phyloP scores from a whole-genome alignment of 1,140 invertebrate genomes.

The Drosophila repletoides region DNA sequence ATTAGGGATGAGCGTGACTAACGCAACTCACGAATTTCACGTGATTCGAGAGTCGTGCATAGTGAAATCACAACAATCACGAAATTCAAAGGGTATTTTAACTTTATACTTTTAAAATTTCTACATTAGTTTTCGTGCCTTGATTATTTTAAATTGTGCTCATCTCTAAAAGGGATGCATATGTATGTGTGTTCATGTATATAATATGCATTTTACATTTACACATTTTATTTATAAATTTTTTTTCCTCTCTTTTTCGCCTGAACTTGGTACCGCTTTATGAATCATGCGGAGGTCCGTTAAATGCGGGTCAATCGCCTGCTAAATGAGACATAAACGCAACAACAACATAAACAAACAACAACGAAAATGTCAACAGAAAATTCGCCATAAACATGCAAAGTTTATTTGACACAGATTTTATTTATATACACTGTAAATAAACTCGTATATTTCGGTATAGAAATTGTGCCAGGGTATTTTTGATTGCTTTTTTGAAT shows the following conservation, averaged over 20 bases:
- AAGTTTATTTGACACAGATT: slow-evolving; percentile 75
- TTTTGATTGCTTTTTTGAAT: neutral
- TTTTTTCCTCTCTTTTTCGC: slow-evolving; percentile 30
- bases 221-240: slow-evolving; percentile 53
- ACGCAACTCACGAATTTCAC: no score
- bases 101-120: no score
- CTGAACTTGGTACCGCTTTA: slow-evolving; percentile 73
- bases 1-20: no score
- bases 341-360: slow-evolving; percentile 30
- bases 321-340: slow-evolving; percentile 42
- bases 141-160: no score
- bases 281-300: slow-evolving; percentile 58
- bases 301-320: slow-evolving; percentile 58
- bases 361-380: slow-evolving; percentile 24
- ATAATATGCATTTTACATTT: slow-evolving; percentile 52
- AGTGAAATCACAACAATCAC: no score
- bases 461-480: slow-evolving; percentile 6
- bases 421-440: slow-evolving; percentile 16
- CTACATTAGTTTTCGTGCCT: no score
- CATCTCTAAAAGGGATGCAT: no score
- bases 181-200: neutral
- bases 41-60: no score
- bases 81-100: no score
- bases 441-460: neutral
- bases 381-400: slow-evolving; percentile 70